These are phyloP conservation scores for Phataginus tricuspis DNA, from an alignment of 2,797 vertebrate genomes.

Conservation along the genomic window DNA sequence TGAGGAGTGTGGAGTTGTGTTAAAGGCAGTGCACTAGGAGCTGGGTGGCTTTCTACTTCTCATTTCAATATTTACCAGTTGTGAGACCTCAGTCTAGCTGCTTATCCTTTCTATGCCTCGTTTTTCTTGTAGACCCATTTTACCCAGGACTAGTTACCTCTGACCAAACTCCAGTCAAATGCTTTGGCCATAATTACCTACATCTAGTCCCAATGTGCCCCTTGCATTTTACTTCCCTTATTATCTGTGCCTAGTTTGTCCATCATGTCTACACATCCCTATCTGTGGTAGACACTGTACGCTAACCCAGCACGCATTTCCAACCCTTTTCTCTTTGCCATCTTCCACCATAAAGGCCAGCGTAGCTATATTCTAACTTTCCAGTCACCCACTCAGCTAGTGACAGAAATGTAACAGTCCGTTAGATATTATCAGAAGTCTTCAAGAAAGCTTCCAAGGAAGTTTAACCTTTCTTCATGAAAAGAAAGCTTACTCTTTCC, in stretches of 20 bases:
- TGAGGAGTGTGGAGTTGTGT: too few species aligned
- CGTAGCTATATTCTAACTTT: neutral
- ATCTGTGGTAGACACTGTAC: neutral
- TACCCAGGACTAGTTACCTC: neutral
- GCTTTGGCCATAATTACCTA: too few species aligned
- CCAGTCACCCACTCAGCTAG: neutral
- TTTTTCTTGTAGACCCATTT: neutral
- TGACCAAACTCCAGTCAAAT: neutral
- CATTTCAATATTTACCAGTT: neutral
- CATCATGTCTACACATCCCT: rapidly evolving
- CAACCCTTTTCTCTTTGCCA: neutral
- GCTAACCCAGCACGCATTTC: neutral
- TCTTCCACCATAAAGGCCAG: neutral
- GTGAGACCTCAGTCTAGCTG: neutral
- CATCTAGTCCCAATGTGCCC: neutral
- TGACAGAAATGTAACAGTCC: neutral
- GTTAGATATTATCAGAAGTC: neutral
- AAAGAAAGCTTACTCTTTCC: neutral
- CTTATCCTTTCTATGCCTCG: neutral
- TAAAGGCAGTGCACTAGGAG: neutral
- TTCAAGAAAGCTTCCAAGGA: neutral
- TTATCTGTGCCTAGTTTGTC: too few species aligned
- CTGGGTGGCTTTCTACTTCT: neutral
- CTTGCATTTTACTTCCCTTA: neutral
- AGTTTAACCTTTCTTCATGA: neutral